These are phyloP conservation scores for Pseudomyrmex dendroicus DNA, from an alignment of 1,140 invertebrate species.

Conservation along the genomic window DNA sequence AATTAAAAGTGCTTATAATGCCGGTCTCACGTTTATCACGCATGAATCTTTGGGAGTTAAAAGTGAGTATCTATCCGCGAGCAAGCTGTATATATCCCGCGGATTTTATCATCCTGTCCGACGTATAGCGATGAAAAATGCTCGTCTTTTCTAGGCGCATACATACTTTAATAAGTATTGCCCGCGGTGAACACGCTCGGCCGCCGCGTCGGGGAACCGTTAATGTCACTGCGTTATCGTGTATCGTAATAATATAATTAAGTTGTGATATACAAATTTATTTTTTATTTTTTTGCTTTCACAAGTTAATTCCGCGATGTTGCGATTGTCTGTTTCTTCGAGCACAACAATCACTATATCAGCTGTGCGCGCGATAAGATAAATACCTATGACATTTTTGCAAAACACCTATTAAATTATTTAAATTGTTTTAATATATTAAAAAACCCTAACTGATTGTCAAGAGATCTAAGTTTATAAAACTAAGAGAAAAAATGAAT, in stretches of 20 bases:
- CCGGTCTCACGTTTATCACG: conserved; percentile 64
- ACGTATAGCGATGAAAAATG: conserved; percentile 29
- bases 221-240: conserved; percentile 28
- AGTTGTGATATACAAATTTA: conserved; percentile 12
- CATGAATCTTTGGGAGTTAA: conserved; percentile 63
- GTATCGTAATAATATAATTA: conserved; percentile 23
- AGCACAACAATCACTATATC: background rate
- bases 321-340: too few relatives aligned
- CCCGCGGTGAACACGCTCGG: conserved; percentile 38
- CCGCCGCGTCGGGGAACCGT: conserved; percentile 9
- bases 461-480: too few relatives aligned
- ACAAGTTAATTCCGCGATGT: background rate
- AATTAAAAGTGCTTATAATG: conserved; percentile 65
- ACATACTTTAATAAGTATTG: conserved; percentile 44
- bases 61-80: conserved; percentile 44
- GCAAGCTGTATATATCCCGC: conserved; percentile 19
- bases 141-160: conserved; percentile 6
- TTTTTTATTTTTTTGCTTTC: background rate
- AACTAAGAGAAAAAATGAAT: too few relatives aligned
- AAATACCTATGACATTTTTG: background rate
- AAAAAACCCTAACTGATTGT: too few relatives aligned
- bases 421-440: too few relatives aligned
- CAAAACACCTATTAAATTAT: background rate
- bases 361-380: background rate
- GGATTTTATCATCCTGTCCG: conserved; percentile 33